Evolutionary conservation across 2,797 vertebrate genomes (phyloP), one percentile per base, ranked within the genome.

Genomic region (Melanotaenia pygmaea): DNA sequence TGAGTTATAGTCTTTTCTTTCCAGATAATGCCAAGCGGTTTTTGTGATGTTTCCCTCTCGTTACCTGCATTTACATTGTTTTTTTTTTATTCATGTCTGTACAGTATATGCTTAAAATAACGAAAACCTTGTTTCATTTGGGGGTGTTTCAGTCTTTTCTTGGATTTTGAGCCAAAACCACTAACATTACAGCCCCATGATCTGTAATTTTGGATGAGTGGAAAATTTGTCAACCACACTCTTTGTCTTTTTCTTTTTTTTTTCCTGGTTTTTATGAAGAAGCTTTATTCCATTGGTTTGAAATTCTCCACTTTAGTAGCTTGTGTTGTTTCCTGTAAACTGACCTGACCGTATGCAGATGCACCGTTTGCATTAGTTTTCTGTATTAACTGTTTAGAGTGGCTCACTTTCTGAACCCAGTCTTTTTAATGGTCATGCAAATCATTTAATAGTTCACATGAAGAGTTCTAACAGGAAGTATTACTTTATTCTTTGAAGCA

Each of bases 51-150:
- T 78, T 79, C 62, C 67, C 74, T 83, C 78, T 62, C 71, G 65
- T 76, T 75, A 78, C 50, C 60, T 74, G 63, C 77, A 77, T 89
- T 87, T 86, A 88, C 83, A 84, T 82, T 66, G 20, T 26, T 26
- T 26, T 26, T 26, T 66, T 51, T 65, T 61, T n/a, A 24, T 16
- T 72, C 7, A 28, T 71, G 74, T 80, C 32, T 85, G 70, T 85
- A 75, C 70, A 73, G 60, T 32, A 53, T 79, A 40, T 81, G 80
- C 80, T 88, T 84, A 87, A 79, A 77, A 58, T 60, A 71, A 71
- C 30, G 59, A 73, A 82, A 82, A 69, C 30, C 26, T 0, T 72
- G 8, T 71, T 76, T 65, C 0, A 59, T 65, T 62, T 70, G 40
- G 53, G 65, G 67, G 62, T 34, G 54, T 83, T 81, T 87, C 34